Base-by-base conservation (phyloP, 2,797 vertebrate genomes). In the Holocentrus rufus region DNA sequence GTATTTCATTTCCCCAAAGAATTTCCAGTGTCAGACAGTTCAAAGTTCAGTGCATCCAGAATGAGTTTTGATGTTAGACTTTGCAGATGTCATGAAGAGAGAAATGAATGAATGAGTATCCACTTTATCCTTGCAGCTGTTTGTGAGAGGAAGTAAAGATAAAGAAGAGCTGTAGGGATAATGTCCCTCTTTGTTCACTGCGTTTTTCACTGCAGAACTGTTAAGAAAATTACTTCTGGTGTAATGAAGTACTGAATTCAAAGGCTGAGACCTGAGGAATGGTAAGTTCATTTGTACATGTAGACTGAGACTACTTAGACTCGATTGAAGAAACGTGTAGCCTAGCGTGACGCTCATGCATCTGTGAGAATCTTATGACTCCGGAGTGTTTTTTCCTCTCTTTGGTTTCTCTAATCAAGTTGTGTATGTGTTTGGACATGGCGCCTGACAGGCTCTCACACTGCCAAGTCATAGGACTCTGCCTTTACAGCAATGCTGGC, bases 401-500 rank as follows among this genome's bases (percentile, higher is more conserved):
- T 71, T 50, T 2, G 39, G 44, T 57, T 78, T 22, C 82, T 87
- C 72, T 72, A 80, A 89, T 91, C 42, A 59, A 65, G 59, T 75
- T 80, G 72, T 78, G 69, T 70, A 23, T 71, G 82, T 82, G 81
- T 85, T 74, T 69, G 49, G 69, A 80, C 50, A 63, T 15, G 36
- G 86, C 79, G 69, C 80, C 85, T 88, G 86, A 88, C 76, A 55
- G 55, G 10, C 64, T 69, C 55, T 65, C 55, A 36, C 64, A 42
- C 64, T 69, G 79, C 79, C 85, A 80, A 90, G 87, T 90, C 91
- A 92, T 57, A 80, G 69, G 86, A 85, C 85, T 74, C 50, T 31
- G 25, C 47, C 81, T 83, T 89, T 77, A 81, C 75, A 71, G 77
- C 71, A 74, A 82, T 72, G 65, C 70, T 72, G 72, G 46, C 76